Conservation (phyloP, 2,888 invertebrate species). For the Coelopa pilipes region DNA sequence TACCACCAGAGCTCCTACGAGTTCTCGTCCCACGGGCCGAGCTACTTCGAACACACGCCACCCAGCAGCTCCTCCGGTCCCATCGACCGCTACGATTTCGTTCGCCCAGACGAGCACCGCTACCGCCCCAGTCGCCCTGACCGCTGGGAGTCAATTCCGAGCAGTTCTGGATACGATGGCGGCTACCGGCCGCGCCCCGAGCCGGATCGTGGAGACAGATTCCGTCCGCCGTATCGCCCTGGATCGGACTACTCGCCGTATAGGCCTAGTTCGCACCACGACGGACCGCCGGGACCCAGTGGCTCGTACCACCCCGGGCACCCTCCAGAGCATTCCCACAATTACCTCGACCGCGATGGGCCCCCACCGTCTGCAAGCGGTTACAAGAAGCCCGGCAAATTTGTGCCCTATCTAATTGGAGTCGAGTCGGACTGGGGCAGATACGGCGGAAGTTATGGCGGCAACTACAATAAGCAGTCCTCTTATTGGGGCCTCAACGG, state of each 20-base stretch:
- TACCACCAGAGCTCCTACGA: conserved; percentile 60
- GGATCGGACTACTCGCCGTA: conserved; percentile 60
- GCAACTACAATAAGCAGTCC: conserved; percentile 64
- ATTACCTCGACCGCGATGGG: conserved; percentile 58
- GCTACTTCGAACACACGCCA: conserved; percentile 60
- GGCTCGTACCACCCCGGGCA: conserved; percentile 45
- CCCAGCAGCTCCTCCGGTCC: conserved; percentile 58
- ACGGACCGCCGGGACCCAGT: conserved; percentile 42
- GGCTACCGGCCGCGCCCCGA: conserved; percentile 54
- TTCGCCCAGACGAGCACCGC: conserved; percentile 51
- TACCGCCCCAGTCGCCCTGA: conserved; percentile 56
- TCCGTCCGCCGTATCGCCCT: conserved; percentile 60
- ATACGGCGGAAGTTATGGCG: conserved; percentile 73
- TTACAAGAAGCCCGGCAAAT: conserved; percentile 63
- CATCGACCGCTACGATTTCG: conserved; percentile 62
- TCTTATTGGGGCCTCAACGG: conserved; percentile 70
- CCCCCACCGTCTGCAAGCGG: conserved; percentile 37
- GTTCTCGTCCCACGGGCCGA: conserved; percentile 59
- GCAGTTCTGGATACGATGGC: conserved; percentile 61
- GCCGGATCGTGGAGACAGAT: conserved; percentile 57
- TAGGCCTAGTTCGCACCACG: conserved; percentile 51
- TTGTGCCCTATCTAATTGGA: conserved; percentile 71
- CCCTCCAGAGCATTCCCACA: conserved; percentile 51
- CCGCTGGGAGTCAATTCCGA: conserved; percentile 63
- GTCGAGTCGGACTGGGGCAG: conserved; percentile 71